These are phyloP conservation scores for Mustela lutreola DNA, from an alignment of 2,113 vertebrate genomes.

Conservation along the genomic window DNA sequence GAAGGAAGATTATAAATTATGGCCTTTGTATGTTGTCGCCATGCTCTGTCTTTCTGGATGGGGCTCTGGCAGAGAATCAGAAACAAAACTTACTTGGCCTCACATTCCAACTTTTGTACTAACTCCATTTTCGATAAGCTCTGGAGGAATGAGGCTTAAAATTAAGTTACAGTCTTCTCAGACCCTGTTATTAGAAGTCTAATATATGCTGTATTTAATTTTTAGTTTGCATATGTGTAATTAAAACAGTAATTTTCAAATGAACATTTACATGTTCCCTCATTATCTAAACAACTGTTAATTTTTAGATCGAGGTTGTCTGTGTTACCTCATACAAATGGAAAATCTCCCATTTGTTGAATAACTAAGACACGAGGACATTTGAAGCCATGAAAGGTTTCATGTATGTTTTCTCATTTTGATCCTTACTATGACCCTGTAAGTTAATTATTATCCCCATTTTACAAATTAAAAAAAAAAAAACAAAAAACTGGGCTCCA, in stretches of 20 bases:
- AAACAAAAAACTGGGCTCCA: not conserved
- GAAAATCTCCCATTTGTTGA: not conserved
- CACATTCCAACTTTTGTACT: not conserved
- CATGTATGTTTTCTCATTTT: not conserved
- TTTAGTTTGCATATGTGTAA: conserved; percentile 37
- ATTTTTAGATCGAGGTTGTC: not conserved
- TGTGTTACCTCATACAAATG: not conserved
- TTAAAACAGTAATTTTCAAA: conserved; percentile 27
- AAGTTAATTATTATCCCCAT: not conserved
- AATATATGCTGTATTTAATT: conserved; percentile 32
- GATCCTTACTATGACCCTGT: not conserved
- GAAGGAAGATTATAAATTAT: not conserved
- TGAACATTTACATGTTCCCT: not conserved
- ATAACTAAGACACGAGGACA: not conserved
- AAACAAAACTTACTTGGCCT: not conserved
- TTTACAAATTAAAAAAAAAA: not conserved
- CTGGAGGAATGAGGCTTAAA: conserved; percentile 20
- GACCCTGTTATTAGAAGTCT: conserved; percentile 37
- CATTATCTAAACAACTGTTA: not conserved
- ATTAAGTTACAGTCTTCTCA: conserved; percentile 48
- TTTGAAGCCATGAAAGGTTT: not conserved
- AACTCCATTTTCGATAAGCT: conserved; percentile 29
- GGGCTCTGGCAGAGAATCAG: not conserved
- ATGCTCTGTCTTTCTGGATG: not conserved
- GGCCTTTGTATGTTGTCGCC: not conserved